Base-by-base conservation (phyloP, 1,140 invertebrate genomes). In the Listronotus bonariensis region DNA sequence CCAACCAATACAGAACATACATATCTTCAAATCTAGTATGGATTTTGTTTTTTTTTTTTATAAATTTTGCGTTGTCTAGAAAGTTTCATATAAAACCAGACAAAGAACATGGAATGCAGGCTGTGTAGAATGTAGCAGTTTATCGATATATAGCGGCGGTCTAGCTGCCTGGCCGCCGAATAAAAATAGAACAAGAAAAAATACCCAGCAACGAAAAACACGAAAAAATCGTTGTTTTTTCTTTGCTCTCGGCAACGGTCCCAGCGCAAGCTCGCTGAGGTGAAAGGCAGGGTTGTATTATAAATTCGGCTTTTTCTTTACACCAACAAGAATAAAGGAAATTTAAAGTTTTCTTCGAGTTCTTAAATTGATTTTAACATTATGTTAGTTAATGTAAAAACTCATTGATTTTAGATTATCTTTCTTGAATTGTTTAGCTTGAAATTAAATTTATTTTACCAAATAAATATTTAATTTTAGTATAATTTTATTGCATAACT, bases 101-200 rank as follows among this genome's bases (percentile, higher is more conserved):
- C 64, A 66, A 60, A 60, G 56, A 66, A 66, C 9, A 38, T 12
- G 26, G 55, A 66, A 48, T 66, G 64, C 64, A 60, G 56, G 17
- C 41, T 17, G 56, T 58, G 63, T 26, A 49, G 45, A 59, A 56
- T 51, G 64, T 55, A 43, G 63, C 57, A 48, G 43, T 66, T 65
- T 65, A 66, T 66, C 64, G 64, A 66, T 66, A 60, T 66, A 66
- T 66, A 51, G 49, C 56, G 64, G 64, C 40, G 64, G 64, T 55
- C 54, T 60, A 60, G 56, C 64, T 17, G 64, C 49, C 64, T 66
- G 56, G 49, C 54, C 56, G 56, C 51, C 42, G 64, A 59, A 66
- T 42, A 54, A 66, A 66, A 66, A 66, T 59, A 60, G 52, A 59
- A 20, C 64, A 66, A 66, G 54, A 66, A 66, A 66, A 66, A 66